Evolutionary conservation across 2,113 vertebrate genomes (phyloP).

Genomic region (Microtus pennsylvanicus): DNA sequence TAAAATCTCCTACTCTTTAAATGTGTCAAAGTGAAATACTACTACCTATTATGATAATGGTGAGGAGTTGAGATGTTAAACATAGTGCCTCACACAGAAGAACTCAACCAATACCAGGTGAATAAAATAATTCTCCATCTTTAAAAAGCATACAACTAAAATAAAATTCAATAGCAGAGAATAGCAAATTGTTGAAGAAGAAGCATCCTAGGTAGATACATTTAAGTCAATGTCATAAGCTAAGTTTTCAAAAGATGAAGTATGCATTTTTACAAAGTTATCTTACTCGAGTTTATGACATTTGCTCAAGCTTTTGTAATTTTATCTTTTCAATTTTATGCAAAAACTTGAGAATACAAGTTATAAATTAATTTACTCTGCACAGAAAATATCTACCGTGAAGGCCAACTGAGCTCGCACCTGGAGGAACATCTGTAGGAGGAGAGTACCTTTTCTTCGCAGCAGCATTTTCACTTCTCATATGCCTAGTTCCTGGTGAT

Average conservation of each 20-base stretch:
- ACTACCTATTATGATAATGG: not conserved
- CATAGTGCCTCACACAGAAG: constrained; percentile 1
- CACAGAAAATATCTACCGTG: not conserved
- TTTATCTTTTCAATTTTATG: constrained; percentile 51
- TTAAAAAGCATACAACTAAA: constrained; percentile 61
- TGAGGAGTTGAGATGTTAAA: constrained; percentile 38
- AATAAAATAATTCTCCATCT: not conserved
- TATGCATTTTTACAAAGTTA: constrained; percentile 23
- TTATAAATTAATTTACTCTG: not conserved
- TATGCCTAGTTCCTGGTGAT: constrained; percentile 78
- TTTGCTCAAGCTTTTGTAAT: constrained; percentile 24
- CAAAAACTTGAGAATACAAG: constrained; percentile 39
- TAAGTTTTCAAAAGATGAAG: constrained; percentile 59
- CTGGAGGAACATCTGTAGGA: constrained; percentile 82
- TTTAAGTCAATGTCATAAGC: constrained; percentile 28
- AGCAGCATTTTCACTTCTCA: not conserved
- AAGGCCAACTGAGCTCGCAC: constrained; percentile 67
- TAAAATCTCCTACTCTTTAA: constrained; percentile 25
- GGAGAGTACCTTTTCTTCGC: not conserved
- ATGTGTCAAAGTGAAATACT: not conserved
- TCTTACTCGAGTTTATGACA: constrained; percentile 51
- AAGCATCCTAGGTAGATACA: constrained; percentile 6
- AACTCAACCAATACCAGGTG: constrained; percentile 11
- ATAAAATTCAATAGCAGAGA: constrained; percentile 36
- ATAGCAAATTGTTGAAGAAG: constrained; percentile 39